Evolutionary conservation across 2,113 vertebrate genomes (phyloP).

Genomic region (Neodon shergylaensis): DNA sequence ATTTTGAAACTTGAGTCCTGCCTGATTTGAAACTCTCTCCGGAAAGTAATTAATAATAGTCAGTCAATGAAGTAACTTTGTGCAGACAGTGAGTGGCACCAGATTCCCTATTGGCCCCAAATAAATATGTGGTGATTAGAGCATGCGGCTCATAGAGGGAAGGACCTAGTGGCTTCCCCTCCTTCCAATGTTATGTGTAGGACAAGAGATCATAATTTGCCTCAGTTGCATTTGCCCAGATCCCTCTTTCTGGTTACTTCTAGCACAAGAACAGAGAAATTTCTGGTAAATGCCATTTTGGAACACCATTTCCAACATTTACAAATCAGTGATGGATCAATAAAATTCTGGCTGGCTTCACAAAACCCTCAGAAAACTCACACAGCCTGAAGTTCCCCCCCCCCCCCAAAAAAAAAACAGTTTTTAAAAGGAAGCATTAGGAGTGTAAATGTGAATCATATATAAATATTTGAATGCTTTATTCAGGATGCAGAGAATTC

Average conservation of each 20-base stretch:
- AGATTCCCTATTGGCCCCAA: constrained; percentile 88
- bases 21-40: constrained; percentile 78
- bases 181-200: constrained; percentile 72
- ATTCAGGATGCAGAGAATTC: neutral
- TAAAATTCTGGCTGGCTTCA: neutral
- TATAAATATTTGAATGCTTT: constrained; percentile 35
- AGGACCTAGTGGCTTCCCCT: constrained; percentile 49
- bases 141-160: constrained; percentile 87
- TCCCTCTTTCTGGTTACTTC: constrained; percentile 69
- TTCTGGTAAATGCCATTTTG: neutral
- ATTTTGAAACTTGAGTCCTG: constrained; percentile 71
- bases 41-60: constrained; percentile 91
- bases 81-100: constrained; percentile 87
- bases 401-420: neutral
- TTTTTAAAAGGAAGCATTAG: neutral
- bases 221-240: constrained; percentile 82
- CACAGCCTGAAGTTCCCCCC: neutral
- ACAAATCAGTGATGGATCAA: constrained; percentile 4
- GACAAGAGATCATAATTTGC: constrained; percentile 84
- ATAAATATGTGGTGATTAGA: constrained; percentile 87
- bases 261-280: constrained; percentile 32
- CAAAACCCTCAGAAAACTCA: neutral
- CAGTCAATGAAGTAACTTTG: constrained; percentile 85
- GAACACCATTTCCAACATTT: neutral
- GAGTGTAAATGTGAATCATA: constrained; percentile 32